A percentile compares a stretch with the other conserved stretches of the same genome.
Conservation (phyloP, 2,797 vertebrate species). For the Limosa lapponica region DNA sequence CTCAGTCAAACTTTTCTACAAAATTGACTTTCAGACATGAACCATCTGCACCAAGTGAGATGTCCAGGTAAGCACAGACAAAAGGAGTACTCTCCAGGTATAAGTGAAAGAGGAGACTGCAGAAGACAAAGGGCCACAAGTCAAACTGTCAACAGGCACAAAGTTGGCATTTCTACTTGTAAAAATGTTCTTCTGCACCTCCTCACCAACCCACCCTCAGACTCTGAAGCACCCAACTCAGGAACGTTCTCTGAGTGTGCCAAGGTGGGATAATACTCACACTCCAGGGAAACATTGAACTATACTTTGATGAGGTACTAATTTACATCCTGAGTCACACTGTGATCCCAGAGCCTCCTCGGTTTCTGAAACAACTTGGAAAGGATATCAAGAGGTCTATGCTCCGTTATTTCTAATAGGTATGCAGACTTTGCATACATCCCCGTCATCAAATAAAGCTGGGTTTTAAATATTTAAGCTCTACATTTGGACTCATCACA, state of each 20-base stretch:
- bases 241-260: rapidly evolving
- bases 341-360: background rate
- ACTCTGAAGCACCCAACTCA: background rate
- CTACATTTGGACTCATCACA: background rate
- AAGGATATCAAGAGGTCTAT: background rate
- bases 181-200: background rate
- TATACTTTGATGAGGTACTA: background rate
- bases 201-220: background rate
- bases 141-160: background rate
- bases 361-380: background rate
- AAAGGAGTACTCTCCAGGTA: background rate
- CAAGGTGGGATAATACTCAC: background rate
- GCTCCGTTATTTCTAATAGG: background rate
- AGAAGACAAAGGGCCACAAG: background rate
- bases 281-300: background rate
- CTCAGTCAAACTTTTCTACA: background rate
- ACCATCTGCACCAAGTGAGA: background rate
- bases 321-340: background rate
- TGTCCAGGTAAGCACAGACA: background rate
- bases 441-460: background rate
- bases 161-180: background rate
- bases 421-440: background rate
- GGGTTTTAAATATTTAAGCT: background rate
- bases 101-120: background rate
- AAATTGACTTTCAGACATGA: too few relatives aligned